Percentiles rank a stretch among this genome's conserved stretches.
Conservation (phyloP, 30 jellyfish, hydroid and myxozoan genomes). For the Pelagia noctiluca region DNA sequence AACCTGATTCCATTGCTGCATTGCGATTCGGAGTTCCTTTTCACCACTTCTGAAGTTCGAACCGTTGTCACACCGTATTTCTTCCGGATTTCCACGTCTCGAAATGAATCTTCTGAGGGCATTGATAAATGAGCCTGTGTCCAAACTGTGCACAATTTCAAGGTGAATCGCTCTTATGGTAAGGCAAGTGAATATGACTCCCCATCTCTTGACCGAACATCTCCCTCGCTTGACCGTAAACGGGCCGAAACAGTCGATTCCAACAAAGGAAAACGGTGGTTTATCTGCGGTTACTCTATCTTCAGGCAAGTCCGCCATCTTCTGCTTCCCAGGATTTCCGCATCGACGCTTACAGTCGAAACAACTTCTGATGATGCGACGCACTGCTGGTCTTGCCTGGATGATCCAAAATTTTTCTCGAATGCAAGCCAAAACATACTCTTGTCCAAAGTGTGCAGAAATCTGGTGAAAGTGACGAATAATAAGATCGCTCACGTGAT, state of each 20-base stretch:
- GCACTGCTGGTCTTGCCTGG: conserved; percentile 41
- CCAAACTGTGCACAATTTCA: conserved; percentile 22
- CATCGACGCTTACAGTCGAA: conserved; percentile 35
- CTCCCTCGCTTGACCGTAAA: conserved; percentile 47
- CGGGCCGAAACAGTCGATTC: conserved; percentile 65
- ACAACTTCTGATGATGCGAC: conserved; percentile 16
- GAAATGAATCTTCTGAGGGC: conserved; percentile 62
- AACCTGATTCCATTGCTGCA: conserved; percentile 27
- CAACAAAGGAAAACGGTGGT: conserved; percentile 61
- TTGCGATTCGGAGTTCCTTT: conserved; percentile 44
- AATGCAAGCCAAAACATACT: not conserved
- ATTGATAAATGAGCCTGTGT: conserved; percentile 29
- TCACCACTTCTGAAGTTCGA: conserved; percentile 58
- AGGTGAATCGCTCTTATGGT: conserved; percentile 52
- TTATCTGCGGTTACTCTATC: conserved; percentile 17
- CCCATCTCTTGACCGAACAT: conserved; percentile 37
- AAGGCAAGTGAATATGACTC: conserved; percentile 55
- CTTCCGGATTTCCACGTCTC: conserved; percentile 50
- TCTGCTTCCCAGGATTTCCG: conserved; percentile 45
- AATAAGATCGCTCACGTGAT: no score
- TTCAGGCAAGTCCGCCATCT: conserved; percentile 59
- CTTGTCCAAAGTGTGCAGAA: conserved; percentile 3
- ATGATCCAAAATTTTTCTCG: conserved; percentile 48
- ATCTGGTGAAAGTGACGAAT: no score
- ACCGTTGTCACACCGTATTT: conserved; percentile 41